Evolutionary conservation across 2,797 vertebrate genomes (phyloP), one percentile per base, ranked within the genome.

Genomic region (Sphenodon punctatus): DNA sequence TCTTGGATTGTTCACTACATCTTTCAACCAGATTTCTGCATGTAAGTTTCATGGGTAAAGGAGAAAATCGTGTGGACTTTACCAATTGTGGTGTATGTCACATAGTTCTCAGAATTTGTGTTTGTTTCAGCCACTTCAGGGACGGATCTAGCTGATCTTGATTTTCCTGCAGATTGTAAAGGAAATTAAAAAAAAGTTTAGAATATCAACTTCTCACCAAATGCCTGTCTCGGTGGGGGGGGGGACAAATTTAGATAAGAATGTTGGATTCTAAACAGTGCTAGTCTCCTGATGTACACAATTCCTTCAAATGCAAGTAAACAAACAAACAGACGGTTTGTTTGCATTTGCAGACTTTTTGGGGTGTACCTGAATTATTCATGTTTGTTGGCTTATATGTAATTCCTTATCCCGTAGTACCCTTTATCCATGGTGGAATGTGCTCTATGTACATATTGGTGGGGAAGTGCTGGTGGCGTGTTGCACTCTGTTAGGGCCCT

Each of bases 71-170:
- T 6, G 5, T 17, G 16, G 60, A 71, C 71, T 48, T 92, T 85
- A 92, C 89, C 88, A 19, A 88, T 89, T 68, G 90, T 90, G 48
- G 85, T 25, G 7, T 93, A 93, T 51, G 76, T 85, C 12, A 88
- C 9, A 0, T 61, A 19, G 1, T 78, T 74, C 78, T 82, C 75
- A 38, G 39, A 1, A 2, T 75, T 49, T 61, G 45, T 38, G 2
- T 64, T 8, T 36, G 22, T 15, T 83, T 84, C 61, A 49, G 25
- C 25, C 61, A 49, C 65, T 66, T 16, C 42, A 67, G 15, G 5
- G 53, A 80, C 76, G 30, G 65, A 38, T 16, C 48, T 58, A 46
- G 51, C 2, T 71, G 48, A 45, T 25, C 59, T 85, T 23, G 17
- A 4, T 82, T 87, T 92, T 88, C 39, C 90, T 94, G 88, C 27